A percentile compares a stretch with the other conserved stretches of the same genome.
Evolutionary conservation across 2,888 invertebrate species (phyloP).

Genomic region (Acrobasis consociella): DNA sequence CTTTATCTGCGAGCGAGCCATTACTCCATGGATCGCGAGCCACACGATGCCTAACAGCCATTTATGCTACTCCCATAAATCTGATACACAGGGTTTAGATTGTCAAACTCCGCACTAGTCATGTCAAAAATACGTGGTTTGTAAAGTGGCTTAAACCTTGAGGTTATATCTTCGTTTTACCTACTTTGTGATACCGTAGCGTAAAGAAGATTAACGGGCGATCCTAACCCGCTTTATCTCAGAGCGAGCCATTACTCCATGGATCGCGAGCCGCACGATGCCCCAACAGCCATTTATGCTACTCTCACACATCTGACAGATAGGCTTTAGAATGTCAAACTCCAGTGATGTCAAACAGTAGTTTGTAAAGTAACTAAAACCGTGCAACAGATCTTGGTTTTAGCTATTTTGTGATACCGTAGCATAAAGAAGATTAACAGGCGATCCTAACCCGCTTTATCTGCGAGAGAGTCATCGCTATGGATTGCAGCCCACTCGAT

Average conservation of each 20-base stretch:
- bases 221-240: neutral
- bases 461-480: neutral
- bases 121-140: too few species aligned
- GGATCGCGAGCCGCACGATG: neutral
- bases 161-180: neutral
- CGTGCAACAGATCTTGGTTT: neutral
- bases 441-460: neutral
- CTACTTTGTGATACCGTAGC: neutral
- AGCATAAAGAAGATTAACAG: neutral
- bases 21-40: neutral
- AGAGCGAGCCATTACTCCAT: neutral
- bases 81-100: too few species aligned
- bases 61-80: neutral
- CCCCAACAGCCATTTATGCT: neutral
- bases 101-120: too few species aligned
- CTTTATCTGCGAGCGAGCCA: neutral
- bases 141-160: too few species aligned
- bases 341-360: too few species aligned
- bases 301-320: neutral
- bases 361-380: too few species aligned
- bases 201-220: constrained; percentile 2
- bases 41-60: neutral
- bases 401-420: neutral
- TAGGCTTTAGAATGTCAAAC: too few species aligned
- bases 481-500: neutral